Evolutionary conservation across 2,113 vertebrate species (phyloP), one percentile per base, ranked within the genome.

Genomic region (Tinamus guttatus): DNA sequence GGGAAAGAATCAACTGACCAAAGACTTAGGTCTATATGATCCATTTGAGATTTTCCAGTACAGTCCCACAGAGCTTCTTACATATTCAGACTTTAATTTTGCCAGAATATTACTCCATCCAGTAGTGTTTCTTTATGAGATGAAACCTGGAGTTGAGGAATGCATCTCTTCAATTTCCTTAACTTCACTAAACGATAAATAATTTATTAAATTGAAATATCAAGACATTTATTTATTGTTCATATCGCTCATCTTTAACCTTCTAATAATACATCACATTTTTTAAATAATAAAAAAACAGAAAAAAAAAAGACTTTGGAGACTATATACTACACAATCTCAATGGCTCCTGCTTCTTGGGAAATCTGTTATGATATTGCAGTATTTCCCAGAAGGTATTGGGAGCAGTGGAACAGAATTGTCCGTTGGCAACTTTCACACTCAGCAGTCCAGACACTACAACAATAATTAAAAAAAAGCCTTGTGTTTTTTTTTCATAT

Each of bases 211-310:
- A 96, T 93, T 96, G 93, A 97, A 97, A 98, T 97, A 97, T 96
- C 97, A 93, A 97, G 97, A 97, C 95, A 96, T 91, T 95, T 89
- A 95, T 88, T 96, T 97, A 97, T 97, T 98, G 98, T 98, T 98
- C 98, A 93, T 97, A 96, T 96, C 78, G 96, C 98, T 98, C 97
- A 91, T 96, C 90, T 94, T 96, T 95, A 95, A 94, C 98, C 96
- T 97, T 97, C 97, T 96, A 97, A 93, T 96, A 97, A 93, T 96
- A 98, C 96, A 88, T 94, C 94, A 97, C 96, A 94, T 97, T 97
- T 97, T 86, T 36, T 83, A 98, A 98, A 98, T 95, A 97, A 98
- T 97, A 95, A 3, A 41, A 95, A 96, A 97, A 92, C 96, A 95
- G 95, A 88, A 74, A 78, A 90, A 84, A 58, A 69, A 94, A 96